Percentiles rank a stretch among this genome's conserved stretches.
These are phyloP conservation scores for Pachycephala philippinensis DNA, from an alignment of 2,113 vertebrate genomes.

Conservation along the genomic window DNA sequence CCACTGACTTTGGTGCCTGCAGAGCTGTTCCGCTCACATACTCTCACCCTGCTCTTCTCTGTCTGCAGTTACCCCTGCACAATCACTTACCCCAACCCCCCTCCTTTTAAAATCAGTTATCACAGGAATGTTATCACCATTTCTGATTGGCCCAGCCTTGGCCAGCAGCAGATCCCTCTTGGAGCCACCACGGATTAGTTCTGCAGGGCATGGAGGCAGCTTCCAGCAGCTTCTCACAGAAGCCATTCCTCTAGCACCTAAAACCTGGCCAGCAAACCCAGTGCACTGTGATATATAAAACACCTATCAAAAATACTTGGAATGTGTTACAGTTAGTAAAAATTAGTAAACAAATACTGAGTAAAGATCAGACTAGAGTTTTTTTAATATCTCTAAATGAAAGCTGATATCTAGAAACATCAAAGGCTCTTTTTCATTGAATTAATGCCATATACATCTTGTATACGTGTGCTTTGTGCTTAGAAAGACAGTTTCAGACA, in stretches of 20 bases:
- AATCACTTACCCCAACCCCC: fast-evolving
- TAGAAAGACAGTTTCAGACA: background rate
- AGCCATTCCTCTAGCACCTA: background rate
- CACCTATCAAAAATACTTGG: background rate
- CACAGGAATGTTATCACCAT: fast-evolving
- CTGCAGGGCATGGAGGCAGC: background rate
- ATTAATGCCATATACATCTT: background rate
- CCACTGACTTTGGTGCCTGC: background rate
- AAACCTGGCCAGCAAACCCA: background rate
- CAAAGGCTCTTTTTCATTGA: background rate
- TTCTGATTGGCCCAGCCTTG: background rate
- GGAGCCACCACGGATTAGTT: background rate
- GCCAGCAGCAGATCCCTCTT: fast-evolving
- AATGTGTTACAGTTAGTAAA: background rate
- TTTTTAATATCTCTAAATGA: background rate
- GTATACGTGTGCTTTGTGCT: background rate
- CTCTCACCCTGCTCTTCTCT: background rate
- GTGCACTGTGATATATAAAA: background rate
- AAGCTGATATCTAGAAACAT: background rate
- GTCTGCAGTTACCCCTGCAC: fast-evolving
- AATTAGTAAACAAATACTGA: background rate
- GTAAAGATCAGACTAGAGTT: background rate
- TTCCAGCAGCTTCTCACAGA: background rate
- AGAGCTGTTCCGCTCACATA: background rate
- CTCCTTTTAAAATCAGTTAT: background rate